A percentile compares a stretch with the other conserved stretches of the same genome.
Evolutionary conservation across 2,888 invertebrate species (phyloP).

Genomic region (Acholoe squamosa): DNA sequence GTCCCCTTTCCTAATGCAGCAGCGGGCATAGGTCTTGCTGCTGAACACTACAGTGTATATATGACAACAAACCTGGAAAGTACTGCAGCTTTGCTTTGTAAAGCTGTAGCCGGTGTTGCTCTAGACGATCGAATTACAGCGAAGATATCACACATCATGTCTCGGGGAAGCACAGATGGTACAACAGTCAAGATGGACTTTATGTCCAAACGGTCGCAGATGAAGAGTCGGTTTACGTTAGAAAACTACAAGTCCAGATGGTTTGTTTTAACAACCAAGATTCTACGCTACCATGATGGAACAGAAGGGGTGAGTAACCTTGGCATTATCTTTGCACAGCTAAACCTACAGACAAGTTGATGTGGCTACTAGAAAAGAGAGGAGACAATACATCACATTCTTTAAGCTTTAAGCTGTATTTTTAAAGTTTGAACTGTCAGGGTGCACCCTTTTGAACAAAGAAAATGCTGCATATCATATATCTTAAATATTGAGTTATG

Average conservation of each 20-base stretch:
- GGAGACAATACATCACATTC: too few relatives aligned
- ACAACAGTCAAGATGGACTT: constrained; percentile 64
- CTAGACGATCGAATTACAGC: neutral
- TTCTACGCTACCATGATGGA: constrained; percentile 68
- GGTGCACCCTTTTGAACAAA: too few relatives aligned
- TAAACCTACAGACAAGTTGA: too few relatives aligned
- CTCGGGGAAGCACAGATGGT: neutral
- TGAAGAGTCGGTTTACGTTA: constrained; percentile 65
- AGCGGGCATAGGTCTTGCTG: too few relatives aligned
- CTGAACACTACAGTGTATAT: too few relatives aligned
- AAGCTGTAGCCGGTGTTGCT: neutral
- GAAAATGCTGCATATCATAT: too few relatives aligned
- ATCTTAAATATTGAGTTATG: too few relatives aligned
- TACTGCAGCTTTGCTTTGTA: neutral
- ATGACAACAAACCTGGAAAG: neutral
- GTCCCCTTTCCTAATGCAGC: too few relatives aligned
- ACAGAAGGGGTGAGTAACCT: constrained; percentile 66
- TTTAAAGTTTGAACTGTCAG: too few relatives aligned
- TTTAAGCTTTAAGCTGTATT: too few relatives aligned
- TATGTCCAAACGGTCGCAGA: constrained; percentile 68
- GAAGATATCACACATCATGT: neutral
- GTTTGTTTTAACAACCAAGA: constrained; percentile 67
- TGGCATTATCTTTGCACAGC: too few relatives aligned
- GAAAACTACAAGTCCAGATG: constrained; percentile 69
- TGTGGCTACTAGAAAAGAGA: too few relatives aligned